These are phyloP conservation scores for Proisotoma minuta DNA, from an alignment of 2,888 invertebrate genomes.

Conservation along the genomic window DNA sequence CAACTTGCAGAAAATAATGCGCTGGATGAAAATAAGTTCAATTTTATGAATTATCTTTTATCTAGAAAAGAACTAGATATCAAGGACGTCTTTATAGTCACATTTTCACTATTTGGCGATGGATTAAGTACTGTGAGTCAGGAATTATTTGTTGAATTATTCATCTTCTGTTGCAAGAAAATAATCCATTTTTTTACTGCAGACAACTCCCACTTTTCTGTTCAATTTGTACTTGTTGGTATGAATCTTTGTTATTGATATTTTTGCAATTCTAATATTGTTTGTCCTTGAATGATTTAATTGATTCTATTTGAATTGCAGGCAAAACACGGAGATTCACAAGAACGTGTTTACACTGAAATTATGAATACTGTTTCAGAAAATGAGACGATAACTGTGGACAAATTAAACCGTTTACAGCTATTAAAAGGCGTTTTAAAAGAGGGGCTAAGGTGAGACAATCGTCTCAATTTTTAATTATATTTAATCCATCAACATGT, in stretches of 20 bases:
- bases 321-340: constrained; percentile 40
- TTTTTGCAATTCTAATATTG: background rate
- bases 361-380: constrained; percentile 47
- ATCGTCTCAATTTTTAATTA: background rate
- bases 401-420: constrained; percentile 50
- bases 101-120: constrained; percentile 56
- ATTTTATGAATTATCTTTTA: constrained; percentile 54
- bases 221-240: constrained; percentile 48
- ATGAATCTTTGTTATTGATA: background rate
- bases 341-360: constrained; percentile 50
- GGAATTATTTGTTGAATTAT: background rate
- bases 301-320: no score
- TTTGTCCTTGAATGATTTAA: no score
- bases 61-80: constrained; percentile 51
- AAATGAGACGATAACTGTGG: constrained; percentile 50
- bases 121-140: constrained; percentile 55
- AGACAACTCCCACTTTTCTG: constrained; percentile 54
- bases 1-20: constrained; percentile 47
- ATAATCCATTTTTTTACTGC: constrained; percentile 32
- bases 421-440: constrained; percentile 64
- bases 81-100: constrained; percentile 54
- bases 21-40: constrained; percentile 50
- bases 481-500: background rate
- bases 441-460: constrained; percentile 56
- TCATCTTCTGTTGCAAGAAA: background rate